Evolutionary conservation across 2,888 invertebrate genomes (phyloP), one percentile per base, ranked within the genome.

Genomic region (Drosophila paracracens): DNA sequence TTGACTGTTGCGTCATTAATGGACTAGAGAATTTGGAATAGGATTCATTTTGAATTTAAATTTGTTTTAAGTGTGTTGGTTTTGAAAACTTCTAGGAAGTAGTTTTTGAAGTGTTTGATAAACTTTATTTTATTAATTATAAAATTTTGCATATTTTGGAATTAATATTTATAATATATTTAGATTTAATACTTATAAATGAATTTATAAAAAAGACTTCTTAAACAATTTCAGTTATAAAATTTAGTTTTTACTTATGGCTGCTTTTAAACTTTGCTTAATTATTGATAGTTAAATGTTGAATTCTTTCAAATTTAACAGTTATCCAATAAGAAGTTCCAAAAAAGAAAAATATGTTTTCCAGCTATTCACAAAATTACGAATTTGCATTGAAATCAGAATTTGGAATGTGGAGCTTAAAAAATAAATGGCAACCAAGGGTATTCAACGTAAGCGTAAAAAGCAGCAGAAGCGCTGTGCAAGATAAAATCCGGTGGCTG

Each of bases 401-500:
- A 13, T 33, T 16, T 10, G n/a, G 60, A 51, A 65, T 31, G 33
- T n/a, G 27, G 18, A 35, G 43, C 43, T 51, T 3, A 10, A 13
- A 8, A 6, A 68, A 7, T 11, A 31, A 51, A 52, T 46, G 11
- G n/a, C 16, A 27, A 5, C 6, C 18, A 35, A 51, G 40, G 27
- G 21, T 43, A 36, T 51, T 56, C 25, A 40, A 13, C 16, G n/a
- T 25, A 35, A 36, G 16, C 21, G 13, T 5, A 33, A 33, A 62
- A 1, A 35, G 50, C 43, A 18, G 1, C 29, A 36, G 3, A 54
- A 52, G 31, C 21, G 36, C 38, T 56, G 29, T 27, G 31, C 8
- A 27, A 52, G 35, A 54, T 63, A 36, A 52, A 70, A 56, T 51
- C 43, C 16, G 40, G 36, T 35, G 51, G 35, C 13, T 48, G 46